Evolutionary conservation across 1,140 invertebrate genomes (phyloP), one percentile per base, ranked within the genome.

Genomic region (Littorina saxatilis): DNA sequence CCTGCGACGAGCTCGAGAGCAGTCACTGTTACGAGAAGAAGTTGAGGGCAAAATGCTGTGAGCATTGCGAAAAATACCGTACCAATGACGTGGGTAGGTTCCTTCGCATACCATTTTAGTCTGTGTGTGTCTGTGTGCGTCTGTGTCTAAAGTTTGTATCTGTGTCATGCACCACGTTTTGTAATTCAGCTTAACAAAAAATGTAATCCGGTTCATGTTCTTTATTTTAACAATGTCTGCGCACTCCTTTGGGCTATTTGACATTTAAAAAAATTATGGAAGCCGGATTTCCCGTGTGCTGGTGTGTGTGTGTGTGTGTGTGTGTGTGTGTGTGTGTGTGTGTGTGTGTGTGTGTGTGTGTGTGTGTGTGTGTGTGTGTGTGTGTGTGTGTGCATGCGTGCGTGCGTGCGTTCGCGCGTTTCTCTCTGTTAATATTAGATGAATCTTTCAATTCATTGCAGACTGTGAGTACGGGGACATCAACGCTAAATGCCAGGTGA

Each of bases 291-390:
- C 15, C 27, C 55, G 35, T 27, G 35, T 61, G 52, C 37, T n/a
- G 63, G 17, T 35, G 39, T 40, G 66, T 74, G 20, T 80, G 47
- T 37, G 40, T 55, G 13, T 79, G 66, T 73, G 58, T 80, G 50
- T 43, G 20, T 68, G 1, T 77, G 43, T 70, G 43, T 29, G 61
- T 50, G 9, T 43, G 37, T 81, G 40, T 81, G 55, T 78, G 47
- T 76, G 58, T 68, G 68, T 83, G 35, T 80, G 63, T 68, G 39
- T 80, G 82, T 40, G 43, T 15, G 37, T 74, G 52, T 61, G 29
- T 80, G 17, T 39, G 39, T 40, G 66, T 80, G 32, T 80, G 61
- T 55, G 40, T 70, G n/a, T 79, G 66, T 58, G 58, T 75, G 50
- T 29, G 20, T 52, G 1, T 70, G 43, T 55, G 43, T 29, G 61